Evolutionary conservation across 2,113 vertebrate species (phyloP).

Genomic region (Nothocercus nigrocapillus): DNA sequence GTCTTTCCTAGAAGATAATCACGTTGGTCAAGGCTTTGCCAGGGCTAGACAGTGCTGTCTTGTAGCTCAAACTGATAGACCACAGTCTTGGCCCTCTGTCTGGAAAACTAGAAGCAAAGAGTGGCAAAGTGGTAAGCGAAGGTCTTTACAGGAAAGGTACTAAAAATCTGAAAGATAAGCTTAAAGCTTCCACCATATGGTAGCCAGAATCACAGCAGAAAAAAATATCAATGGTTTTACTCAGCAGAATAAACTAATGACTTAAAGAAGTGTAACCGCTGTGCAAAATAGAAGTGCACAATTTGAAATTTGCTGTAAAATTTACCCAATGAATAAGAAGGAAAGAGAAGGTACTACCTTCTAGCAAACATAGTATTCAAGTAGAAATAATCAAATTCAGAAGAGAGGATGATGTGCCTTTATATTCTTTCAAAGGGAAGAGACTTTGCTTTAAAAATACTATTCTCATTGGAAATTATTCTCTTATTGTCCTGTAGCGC

Average conservation of each 20-base stretch:
- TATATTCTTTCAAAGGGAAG: conserved; percentile 1
- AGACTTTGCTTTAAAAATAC: conserved; percentile 27
- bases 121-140: neutral
- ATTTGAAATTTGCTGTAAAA: neutral
- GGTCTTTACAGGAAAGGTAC: neutral
- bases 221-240: neutral
- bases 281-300: neutral
- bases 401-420: neutral
- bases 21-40: neutral
- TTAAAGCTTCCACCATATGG: neutral
- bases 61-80: neutral
- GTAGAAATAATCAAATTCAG: conserved; percentile 24
- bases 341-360: neutral
- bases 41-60: neutral
- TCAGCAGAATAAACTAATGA: neutral
- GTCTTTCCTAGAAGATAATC: neutral
- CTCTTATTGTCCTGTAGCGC: conserved; percentile 55
- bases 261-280: neutral
- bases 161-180: neutral
- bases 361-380: neutral
- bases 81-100: neutral
- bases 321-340: neutral
- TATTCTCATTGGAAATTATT: conserved; percentile 58
- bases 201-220: conserved; percentile 1
- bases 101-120: neutral